Base-by-base conservation (phyloP, 2,113 vertebrate genomes). In the Petroica traversi region DNA sequence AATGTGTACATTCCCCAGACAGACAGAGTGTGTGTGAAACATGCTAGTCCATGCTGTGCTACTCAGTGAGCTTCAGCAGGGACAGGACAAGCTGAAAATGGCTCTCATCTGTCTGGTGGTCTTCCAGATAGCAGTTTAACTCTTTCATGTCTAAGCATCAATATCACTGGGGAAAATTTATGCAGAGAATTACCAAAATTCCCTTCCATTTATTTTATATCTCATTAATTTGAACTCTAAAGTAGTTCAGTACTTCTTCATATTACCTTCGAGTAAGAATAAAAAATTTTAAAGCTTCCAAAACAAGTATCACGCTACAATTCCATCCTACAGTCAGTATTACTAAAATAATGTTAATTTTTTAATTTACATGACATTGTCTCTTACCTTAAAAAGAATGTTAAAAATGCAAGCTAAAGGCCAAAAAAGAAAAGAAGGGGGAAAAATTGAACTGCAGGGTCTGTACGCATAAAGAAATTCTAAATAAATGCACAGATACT, bases 1-100 rank as follows among this genome's bases (percentile, higher is more conserved):
- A 98, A 98, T 98, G 98, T 98, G 98, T 98, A 98, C 98, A 98
- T 97, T 98, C 98, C 98, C 98, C 94, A 98, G 98, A 98, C 98
- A 98, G 98, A 97, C 97, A 95, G 91, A 96, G 98, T 85, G 97
- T 98, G 97, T 98, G 98, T 98, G 98, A 97, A 98, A 98, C 98
- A 98, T 94, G 97, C 97, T 95, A 80, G 97, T 97, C 98, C 97
- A 94, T 97, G 98, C 98, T 97, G 97, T 92, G 98, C 98, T 98
- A 97, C 98, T 98, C 96, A 97, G 98, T 95, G 97, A 97, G 98
- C 97, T 97, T 98, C 97, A 98, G 97, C 93, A 96, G 97, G 98
- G 98, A 98, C 97, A 98, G 98, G 97, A 98, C 95, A 97, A 98
- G 98, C 98, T 98, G 98, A 98, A 98, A 98, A 98, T 96, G 98